A percentile compares a stretch with the other conserved stretches of the same genome.
These are phyloP conservation scores for Homarus gammarus DNA, from an alignment of 2,888 invertebrate species.

Conservation along the genomic window DNA sequence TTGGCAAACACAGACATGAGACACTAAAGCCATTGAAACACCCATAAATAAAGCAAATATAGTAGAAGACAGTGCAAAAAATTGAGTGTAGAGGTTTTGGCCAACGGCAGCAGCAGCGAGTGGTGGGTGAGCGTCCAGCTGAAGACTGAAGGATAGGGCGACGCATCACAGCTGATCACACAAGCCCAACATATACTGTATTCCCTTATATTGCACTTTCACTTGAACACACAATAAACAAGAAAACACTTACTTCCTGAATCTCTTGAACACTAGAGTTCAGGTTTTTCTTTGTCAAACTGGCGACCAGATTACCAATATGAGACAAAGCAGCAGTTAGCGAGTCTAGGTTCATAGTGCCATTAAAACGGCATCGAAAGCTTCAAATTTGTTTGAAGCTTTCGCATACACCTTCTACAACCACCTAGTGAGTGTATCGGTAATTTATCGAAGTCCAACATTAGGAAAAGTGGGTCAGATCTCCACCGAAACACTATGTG, in stretches of 20 bases:
- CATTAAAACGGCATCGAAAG: conserved; percentile 94
- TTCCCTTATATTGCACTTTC: conserved; percentile 2
- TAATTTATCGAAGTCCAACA: conserved; percentile 64
- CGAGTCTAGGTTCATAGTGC: conserved; percentile 99
- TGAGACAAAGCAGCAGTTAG: conserved; percentile 99
- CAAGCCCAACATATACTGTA: conserved; percentile 16
- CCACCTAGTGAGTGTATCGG: conserved; percentile 72
- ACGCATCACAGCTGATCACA: conserved; percentile 35
- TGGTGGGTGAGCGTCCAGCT: conserved; percentile 15
- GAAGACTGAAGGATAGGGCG: background rate
- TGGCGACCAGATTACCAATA: conserved; percentile 97
- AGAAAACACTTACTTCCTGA: conserved; percentile 87
- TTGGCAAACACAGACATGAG: background rate
- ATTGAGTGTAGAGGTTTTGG: background rate
- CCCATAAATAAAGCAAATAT: background rate
- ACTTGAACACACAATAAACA: conserved; percentile 75
- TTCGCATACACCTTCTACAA: conserved; percentile 80
- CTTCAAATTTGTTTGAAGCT: conserved; percentile 96
- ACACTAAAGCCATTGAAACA: background rate
- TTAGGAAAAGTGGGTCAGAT: conserved; percentile 68
- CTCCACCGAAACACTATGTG: conserved; percentile 62
- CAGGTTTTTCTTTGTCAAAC: conserved; percentile 97
- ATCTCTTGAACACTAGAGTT: conserved; percentile 93
- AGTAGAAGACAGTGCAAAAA: background rate
- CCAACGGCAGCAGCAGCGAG: conserved; percentile 10